phyloP scores from a whole-genome alignment of 1,140 invertebrate genomes.

The Glomeris maerens region DNA sequence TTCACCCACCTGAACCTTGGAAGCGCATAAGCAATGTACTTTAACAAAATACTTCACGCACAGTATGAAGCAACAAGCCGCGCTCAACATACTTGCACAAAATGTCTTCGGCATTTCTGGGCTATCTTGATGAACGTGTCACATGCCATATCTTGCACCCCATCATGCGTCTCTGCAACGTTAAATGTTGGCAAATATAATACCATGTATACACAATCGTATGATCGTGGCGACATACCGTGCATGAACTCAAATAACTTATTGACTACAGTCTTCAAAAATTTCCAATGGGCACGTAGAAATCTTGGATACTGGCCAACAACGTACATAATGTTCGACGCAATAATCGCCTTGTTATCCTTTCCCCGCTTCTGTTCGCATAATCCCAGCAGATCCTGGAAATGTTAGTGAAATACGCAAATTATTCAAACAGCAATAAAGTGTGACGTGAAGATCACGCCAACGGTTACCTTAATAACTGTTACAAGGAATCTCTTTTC shows the following conservation, averaged over 20 bases:
- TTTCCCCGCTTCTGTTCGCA: constrained; percentile 99
- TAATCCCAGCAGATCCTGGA: constrained; percentile 74
- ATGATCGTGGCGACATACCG: constrained; percentile 33
- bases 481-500: constrained; percentile 98
- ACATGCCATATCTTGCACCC: constrained; percentile 97
- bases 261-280: constrained; percentile 99
- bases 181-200: constrained; percentile 15
- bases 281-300: constrained; percentile 98
- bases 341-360: constrained; percentile 99
- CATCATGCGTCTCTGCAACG: constrained; percentile 87
- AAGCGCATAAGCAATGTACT: constrained; percentile 16
- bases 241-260: constrained; percentile 99
- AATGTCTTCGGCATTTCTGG: constrained; percentile 94
- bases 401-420: constrained; percentile 11
- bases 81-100: constrained; percentile 48
- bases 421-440: constrained; percentile 3
- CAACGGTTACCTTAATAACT: constrained; percentile 73
- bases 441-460: too few species aligned
- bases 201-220: background rate
- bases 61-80: background rate
- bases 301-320: constrained; percentile 99
- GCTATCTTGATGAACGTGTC: constrained; percentile 99
- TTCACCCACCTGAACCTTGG: constrained; percentile 90
- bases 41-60: constrained; percentile 91
- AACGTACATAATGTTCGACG: constrained; percentile 99